These are phyloP conservation scores for Eristalis arbustorum DNA, from an alignment of 2,888 invertebrate genomes.

Conservation along the genomic window DNA sequence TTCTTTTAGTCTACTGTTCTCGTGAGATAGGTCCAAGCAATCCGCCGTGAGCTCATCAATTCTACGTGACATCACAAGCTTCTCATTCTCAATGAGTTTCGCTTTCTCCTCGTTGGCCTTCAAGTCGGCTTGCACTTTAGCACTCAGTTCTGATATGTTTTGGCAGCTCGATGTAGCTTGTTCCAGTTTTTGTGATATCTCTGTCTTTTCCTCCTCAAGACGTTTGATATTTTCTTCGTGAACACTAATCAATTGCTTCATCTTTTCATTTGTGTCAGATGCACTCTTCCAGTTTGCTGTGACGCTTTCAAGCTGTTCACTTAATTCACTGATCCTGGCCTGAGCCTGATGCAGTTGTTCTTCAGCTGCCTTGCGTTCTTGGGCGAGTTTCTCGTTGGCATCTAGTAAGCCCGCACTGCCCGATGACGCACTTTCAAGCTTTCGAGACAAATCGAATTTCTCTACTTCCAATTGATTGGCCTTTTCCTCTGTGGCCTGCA, in stretches of 20 bases:
- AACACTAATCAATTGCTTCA: constrained; percentile 83
- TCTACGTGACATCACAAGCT: constrained; percentile 72
- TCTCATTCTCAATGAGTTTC: constrained; percentile 79
- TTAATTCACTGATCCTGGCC: constrained; percentile 75
- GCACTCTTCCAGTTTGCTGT: constrained; percentile 83
- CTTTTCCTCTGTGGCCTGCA: constrained; percentile 82
- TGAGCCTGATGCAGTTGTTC: constrained; percentile 77
- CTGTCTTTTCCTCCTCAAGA: constrained; percentile 78
- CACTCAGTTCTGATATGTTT: constrained; percentile 73
- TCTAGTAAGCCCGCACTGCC: constrained; percentile 72
- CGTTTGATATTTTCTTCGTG: constrained; percentile 83
- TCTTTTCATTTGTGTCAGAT: constrained; percentile 82
- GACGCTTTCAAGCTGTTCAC: constrained; percentile 77
- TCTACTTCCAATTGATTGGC: constrained; percentile 61
- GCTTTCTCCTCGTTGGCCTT: constrained; percentile 75
- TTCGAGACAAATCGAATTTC: constrained; percentile 81
- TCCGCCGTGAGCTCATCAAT: constrained; percentile 81
- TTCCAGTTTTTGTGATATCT: constrained; percentile 82
- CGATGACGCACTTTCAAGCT: constrained; percentile 81
- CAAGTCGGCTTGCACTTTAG: constrained; percentile 74
- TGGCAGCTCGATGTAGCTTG: constrained; percentile 79
- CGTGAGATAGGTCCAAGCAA: constrained; percentile 82
- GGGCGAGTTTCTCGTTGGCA: constrained; percentile 72
- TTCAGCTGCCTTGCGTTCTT: constrained; percentile 81
- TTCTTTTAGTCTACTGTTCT: constrained; percentile 81